Percentiles rank a stretch among this genome's conserved stretches.
phyloP scores from a whole-genome alignment of 2,113 vertebrate species.

The Chloropsis cyanopogon region DNA sequence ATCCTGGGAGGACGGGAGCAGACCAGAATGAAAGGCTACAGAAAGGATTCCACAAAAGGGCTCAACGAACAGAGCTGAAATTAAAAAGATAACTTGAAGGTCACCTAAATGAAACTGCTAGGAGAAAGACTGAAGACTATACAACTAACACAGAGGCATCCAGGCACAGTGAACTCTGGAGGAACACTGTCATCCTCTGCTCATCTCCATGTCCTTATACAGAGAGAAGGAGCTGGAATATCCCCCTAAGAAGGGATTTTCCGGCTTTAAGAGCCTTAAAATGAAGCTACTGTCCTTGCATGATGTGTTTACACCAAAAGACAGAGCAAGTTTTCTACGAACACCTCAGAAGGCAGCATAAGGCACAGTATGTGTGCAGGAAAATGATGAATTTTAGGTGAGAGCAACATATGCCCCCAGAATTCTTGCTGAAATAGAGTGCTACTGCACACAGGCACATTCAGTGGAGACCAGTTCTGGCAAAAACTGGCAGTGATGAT shows the following conservation, averaged over 20 bases:
- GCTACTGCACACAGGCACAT: not conserved
- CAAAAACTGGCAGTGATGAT: not conserved
- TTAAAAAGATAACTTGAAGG: not conserved
- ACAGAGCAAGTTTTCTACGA: not conserved
- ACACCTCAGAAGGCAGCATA: not conserved
- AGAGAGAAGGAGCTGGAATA: not conserved
- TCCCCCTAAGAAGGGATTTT: not conserved
- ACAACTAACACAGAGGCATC: not conserved
- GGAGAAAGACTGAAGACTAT: not conserved
- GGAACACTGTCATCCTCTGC: not conserved
- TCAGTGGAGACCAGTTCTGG: not conserved
- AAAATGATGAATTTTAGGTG: not conserved
- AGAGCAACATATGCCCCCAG: not conserved
- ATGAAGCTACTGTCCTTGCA: not conserved
- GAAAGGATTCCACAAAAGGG: not conserved
- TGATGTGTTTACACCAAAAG: not conserved
- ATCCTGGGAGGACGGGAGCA: not conserved
- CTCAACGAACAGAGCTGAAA: not conserved
- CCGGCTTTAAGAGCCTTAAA: not conserved
- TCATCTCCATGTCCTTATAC: not conserved
- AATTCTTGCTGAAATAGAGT: not conserved
- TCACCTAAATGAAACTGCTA: rapidly evolving
- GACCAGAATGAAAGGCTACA: not conserved
- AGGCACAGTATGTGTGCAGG: not conserved
- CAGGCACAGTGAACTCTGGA: not conserved